Percentiles rank a stretch among this genome's conserved stretches.
These are phyloP conservation scores for Microtus montanus DNA, from an alignment of 2,113 vertebrate species.

Conservation along the genomic window DNA sequence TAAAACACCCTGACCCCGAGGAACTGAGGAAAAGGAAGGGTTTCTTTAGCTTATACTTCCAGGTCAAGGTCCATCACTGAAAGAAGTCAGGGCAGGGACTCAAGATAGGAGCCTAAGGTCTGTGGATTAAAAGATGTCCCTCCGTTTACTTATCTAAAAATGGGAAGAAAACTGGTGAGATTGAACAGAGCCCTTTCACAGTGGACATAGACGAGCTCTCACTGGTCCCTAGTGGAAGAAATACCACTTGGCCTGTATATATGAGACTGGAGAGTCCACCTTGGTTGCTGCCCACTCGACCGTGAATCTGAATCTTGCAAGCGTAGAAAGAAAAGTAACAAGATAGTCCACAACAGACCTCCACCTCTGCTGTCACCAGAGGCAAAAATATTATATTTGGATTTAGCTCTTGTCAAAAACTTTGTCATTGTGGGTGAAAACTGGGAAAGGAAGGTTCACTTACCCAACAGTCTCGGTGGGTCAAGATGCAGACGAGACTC, in stretches of 20 bases:
- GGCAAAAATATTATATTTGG: background rate
- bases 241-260: background rate
- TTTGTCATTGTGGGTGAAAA: background rate
- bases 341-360: background rate
- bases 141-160: background rate
- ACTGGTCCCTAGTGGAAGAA: background rate
- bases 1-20: background rate
- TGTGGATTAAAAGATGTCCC: background rate
- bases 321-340: background rate
- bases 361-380: background rate
- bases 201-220: background rate
- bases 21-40: background rate
- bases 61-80: background rate
- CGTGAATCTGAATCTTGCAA: background rate
- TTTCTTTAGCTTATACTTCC: background rate
- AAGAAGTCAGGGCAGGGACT: background rate
- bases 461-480: background rate
- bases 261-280: background rate
- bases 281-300: background rate
- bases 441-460: background rate
- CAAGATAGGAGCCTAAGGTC: background rate
- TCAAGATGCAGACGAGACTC: constrained; percentile 5
- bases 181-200: background rate
- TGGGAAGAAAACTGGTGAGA: background rate
- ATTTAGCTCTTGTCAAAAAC: background rate